Base-by-base conservation (phyloP, 2,888 invertebrate genomes). In the Diploptera punctata region DNA sequence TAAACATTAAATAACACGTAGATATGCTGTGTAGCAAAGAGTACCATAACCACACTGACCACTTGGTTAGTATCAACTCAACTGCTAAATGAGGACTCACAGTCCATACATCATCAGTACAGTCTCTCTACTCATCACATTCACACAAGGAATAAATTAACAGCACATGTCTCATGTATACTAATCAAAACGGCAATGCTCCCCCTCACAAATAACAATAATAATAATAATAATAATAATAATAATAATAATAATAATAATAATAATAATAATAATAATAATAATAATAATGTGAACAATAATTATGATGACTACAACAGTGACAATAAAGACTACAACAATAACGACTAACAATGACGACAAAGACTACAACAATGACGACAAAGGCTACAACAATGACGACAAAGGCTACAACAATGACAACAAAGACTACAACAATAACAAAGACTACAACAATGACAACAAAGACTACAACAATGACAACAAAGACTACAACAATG, bases 31-130 rank as follows among this genome's bases (percentile, higher is more conserved):
- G n/a, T n/a, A n/a, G n/a, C n/a, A n/a, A n/a, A n/a, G n/a, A n/a
- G n/a, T n/a, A n/a, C n/a, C n/a, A n/a, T n/a, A n/a, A 24, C 26
- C 9, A 21, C 29, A 57, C 57, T 31, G 57, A n/a, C 57, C 57
- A 57, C 29, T 57, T 57, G 29, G 57, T 57, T 29, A 9, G 26
- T 57, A 57, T 26, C n/a, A 19, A 13, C 21, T 10, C 21, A 54
- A 54, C 65, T 47, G 65, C 65, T 65, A 65, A 65, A 44, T 29
- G 43, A 44, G 9, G 65, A 43, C 38, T 65, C 65, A 44, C n/a
- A 65, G 16, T 44, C 7, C 26, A 54, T 13, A 3, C 18, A 26
- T 26, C 54, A 26, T 10, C 29, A 24, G 57, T 57, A 57, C 57
- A 57, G 57, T 57, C 57, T 7, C 33, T 33, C n/a, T n/a, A n/a